Base-by-base conservation (phyloP, 2,888 invertebrate genomes). In the Drosophila macrospina region DNA sequence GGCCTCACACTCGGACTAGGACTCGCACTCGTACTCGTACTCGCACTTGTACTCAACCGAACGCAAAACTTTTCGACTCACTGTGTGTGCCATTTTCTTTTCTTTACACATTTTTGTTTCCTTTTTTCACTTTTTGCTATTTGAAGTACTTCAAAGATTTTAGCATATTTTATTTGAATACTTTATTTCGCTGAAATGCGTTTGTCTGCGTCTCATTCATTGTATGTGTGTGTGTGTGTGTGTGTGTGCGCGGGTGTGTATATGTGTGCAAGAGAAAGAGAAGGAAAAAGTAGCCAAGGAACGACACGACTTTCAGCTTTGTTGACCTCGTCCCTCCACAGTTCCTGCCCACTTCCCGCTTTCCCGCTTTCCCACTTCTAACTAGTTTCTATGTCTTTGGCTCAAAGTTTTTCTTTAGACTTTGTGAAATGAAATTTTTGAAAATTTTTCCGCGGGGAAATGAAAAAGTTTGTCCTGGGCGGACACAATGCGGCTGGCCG, bases 371-470 rank as follows among this genome's bases (percentile, higher is more conserved):
- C 52, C 52, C 75, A 76, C 70, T 72, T 82, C 80, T 73, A 86
- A 86, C 85, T 88, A 85, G 88, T 88, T 85, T 88, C 89, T 77
- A 79, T 79, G 87, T 88, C 88, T 88, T 85, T 86, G 88, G 84
- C 52, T 55, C 51, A 88, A 85, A 85, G 82, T 85, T 89, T 81
- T 89, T 69, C 80, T 66, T 82, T 71, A 74, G 83, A 74, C 86
- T 74, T 82, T 88, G 86, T 69, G 88, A 87, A 86, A 86, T 87
- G 80, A 88, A 89, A 86, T 86, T 86, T 86, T 89, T 87, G 74
- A 87, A 86, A 89, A 86, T 87, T 86, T 78, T 88, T 80, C 89
- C 86, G 80, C 88, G 84, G 89, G 90, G 89, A 90, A 88, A 90
- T 88, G 86, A 78, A 78, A 90, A 88, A 88, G 78, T 88, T 88